Evolutionary conservation across 2,888 invertebrate species (phyloP).

Genomic region (Scaptomyza polygonia): DNA sequence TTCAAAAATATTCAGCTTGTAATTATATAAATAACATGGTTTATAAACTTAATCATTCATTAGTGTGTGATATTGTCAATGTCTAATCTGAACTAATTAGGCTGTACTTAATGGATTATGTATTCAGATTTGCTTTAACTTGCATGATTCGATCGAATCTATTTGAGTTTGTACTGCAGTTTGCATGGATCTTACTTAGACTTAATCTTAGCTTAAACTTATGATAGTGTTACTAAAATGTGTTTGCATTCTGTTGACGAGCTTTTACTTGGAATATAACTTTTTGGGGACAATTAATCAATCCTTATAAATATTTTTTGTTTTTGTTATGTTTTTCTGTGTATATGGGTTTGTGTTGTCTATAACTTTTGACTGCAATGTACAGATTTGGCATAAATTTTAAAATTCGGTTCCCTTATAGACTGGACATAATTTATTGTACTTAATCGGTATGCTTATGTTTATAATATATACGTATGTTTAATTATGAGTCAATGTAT

Average conservation of each 20-base stretch:
- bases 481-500: constrained; percentile 14
- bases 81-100: constrained; percentile 16
- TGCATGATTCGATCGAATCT: constrained; percentile 25
- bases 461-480: constrained; percentile 9
- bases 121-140: constrained; percentile 6
- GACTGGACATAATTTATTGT: constrained; percentile 61
- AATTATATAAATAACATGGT: not conserved
- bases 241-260: not conserved
- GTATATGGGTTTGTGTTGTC: not conserved
- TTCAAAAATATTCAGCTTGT: not conserved
- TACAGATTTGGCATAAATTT: constrained; percentile 46
- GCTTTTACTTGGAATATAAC: not conserved
- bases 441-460: constrained; percentile 68
- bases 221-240: constrained; percentile 41
- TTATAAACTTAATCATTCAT: constrained; percentile 2
- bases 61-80: not conserved
- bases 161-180: constrained; percentile 69
- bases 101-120: constrained; percentile 1
- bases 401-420: constrained; percentile 25
- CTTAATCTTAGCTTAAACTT: constrained; percentile 41
- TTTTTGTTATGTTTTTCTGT: not conserved
- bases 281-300: constrained; percentile 9
- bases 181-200: constrained; percentile 56
- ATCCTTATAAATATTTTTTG: constrained; percentile 23
- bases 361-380: constrained; percentile 25